Base-by-base conservation (phyloP, 53 echinoderm and acorn worm species). In the Arbacia lixula region DNA sequence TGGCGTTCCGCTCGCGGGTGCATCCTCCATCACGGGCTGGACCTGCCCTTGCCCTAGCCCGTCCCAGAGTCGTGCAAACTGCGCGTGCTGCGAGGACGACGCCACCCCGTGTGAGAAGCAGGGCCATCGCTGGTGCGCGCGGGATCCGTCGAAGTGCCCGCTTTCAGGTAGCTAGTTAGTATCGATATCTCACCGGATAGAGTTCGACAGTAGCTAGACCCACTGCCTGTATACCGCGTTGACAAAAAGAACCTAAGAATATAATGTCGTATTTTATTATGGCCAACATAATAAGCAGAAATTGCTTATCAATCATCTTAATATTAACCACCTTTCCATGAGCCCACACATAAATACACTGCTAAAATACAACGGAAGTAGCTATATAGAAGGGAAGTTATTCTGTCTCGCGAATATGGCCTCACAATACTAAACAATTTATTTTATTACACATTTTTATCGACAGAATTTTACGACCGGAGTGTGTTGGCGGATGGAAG, bases 401-500 rank as follows among this genome's bases (percentile, higher is more conserved):
- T 8, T 10, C 46, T 46, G 46, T 46, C 46, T 10, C 8, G 14
- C 8, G 14, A 10, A 8, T 10, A 10, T 8, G 8, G 8, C 46
- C 46, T 46, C 46, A 46, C 46, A 46, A 8, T 46, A 46, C 14
- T 46, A 10, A 46, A 14, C 46, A 46, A 46, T 46, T 46, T 46
- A 46, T 14, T 14, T 8, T 14, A 46, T 46, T n/a, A n/a, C n/a
- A n/a, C n/a, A n/a, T n/a, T 56, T 20, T 16, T 56, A 5, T 56
- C 5, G 10, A 20, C 17, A 72, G 72, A 72, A 28, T 72, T 28
- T n/a, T 72, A 72, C 51, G 72, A 72, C 27, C 46, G 72, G 49
- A 72, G 72, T 51, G n/a, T 50, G 11, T 36, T 72, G 50, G 24
- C 17, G 5, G 72, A 72, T 35, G 72, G 2, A 5, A 72, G 29